These are phyloP conservation scores for Pyrrhura leucotis DNA, from an alignment of 2,797 vertebrate genomes.

Conservation along the genomic window DNA sequence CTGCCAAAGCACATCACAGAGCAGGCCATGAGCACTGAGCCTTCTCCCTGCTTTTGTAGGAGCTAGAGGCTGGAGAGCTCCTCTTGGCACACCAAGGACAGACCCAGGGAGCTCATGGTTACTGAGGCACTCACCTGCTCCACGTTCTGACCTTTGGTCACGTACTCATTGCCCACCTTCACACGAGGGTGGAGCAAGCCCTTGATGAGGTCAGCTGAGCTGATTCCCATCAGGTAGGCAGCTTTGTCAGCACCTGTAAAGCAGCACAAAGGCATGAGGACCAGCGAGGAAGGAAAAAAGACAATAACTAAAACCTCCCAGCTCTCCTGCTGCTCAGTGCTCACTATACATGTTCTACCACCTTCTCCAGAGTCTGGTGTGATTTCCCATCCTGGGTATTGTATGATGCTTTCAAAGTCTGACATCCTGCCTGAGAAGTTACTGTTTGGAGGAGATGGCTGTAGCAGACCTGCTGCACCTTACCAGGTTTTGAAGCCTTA, in stretches of 20 bases:
- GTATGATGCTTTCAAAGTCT: not conserved
- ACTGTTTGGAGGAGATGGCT: not conserved
- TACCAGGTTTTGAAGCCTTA: not conserved
- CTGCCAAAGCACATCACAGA: conserved; percentile 63
- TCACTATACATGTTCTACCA: not conserved
- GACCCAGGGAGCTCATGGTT: not conserved
- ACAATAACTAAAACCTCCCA: not conserved
- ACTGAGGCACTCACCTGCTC: conserved; percentile 85
- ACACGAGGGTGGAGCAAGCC: conserved; percentile 93
- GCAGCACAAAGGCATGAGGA: not conserved
- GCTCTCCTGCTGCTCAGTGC: not conserved
- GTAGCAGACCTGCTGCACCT: not conserved
- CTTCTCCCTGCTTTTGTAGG: not conserved
- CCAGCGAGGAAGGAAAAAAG: not conserved
- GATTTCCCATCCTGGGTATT: not conserved
- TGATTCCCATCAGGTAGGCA: conserved; percentile 94
- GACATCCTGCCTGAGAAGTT: not conserved
- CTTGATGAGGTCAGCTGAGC: conserved; percentile 93
- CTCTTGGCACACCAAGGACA: not conserved
- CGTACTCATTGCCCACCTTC: conserved; percentile 92
- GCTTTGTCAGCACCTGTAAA: conserved; percentile 92
- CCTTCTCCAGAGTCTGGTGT: not conserved
- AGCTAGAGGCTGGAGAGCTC: not conserved
- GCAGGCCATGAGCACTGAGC: not conserved
- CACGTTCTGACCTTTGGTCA: conserved; percentile 94